phyloP scores from a whole-genome alignment of 2,888 invertebrate genomes.

The Chaetogeoica ovagalla region DNA sequence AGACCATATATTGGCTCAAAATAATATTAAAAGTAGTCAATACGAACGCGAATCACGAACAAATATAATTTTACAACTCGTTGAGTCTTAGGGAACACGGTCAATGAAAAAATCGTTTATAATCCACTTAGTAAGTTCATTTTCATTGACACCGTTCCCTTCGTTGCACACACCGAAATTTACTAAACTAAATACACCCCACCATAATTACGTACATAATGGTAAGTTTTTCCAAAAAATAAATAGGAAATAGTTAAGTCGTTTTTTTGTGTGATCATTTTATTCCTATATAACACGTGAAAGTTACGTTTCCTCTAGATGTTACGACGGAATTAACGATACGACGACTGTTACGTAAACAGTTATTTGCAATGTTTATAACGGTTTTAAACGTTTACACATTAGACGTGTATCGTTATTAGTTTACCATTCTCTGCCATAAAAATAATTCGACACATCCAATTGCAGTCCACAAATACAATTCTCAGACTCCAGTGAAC shows the following conservation, averaged over 20 bases:
- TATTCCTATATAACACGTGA: not conserved
- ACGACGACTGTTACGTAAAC: not conserved
- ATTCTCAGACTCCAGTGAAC: not conserved
- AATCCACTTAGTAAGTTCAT: slow-evolving; percentile 32
- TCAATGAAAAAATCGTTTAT: slow-evolving; percentile 31
- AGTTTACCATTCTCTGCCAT: not conserved
- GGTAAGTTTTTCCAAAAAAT: slow-evolving; percentile 34
- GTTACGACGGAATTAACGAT: not conserved
- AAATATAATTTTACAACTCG: not conserved
- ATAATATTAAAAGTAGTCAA: not conserved
- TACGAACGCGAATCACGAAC: not conserved
- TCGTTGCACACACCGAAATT: not conserved
- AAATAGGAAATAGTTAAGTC: not conserved
- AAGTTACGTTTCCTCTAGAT: not conserved
- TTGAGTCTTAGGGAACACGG: not conserved
- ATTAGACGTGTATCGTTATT: not conserved
- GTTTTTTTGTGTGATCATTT: not conserved
- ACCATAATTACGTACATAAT: not conserved
- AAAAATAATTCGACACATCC: not conserved
- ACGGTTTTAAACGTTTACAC: not conserved
- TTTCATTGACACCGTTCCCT: slow-evolving; percentile 18
- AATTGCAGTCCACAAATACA: not conserved
- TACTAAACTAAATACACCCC: slow-evolving; percentile 5
- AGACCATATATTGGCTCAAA: not conserved
- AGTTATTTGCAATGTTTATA: too few relatives aligned